Evolutionary conservation across 2,888 invertebrate genomes (phyloP).

Genomic region (Galerucella nymphaeae): DNA sequence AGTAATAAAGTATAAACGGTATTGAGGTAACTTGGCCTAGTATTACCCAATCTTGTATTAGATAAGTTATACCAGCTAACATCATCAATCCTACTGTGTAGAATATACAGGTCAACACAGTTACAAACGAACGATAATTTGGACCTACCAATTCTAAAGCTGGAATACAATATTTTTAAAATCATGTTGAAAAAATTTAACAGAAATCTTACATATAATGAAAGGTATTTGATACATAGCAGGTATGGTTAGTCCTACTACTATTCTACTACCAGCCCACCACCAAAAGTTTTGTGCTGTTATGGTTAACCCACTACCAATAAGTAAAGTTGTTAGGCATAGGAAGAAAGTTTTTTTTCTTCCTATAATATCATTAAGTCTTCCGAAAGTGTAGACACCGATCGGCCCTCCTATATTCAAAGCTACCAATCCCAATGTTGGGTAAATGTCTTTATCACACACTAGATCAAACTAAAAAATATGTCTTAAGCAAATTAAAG

Average conservation of each 20-base stretch:
- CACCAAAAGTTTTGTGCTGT: constrained; percentile 82
- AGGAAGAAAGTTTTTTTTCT: constrained; percentile 87
- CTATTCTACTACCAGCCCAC: constrained; percentile 82
- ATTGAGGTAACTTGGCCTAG: constrained; percentile 84
- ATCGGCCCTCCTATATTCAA: constrained; percentile 90
- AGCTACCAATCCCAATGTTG: constrained; percentile 86
- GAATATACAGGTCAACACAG: constrained; percentile 91
- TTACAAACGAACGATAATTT: constrained; percentile 90
- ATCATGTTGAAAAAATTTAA: neutral
- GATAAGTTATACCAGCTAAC: constrained; percentile 85
- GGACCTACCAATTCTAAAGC: constrained; percentile 92
- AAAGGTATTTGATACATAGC: constrained; percentile 95
- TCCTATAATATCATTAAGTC: constrained; percentile 88
- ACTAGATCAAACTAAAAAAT: constrained; percentile 85
- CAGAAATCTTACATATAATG: constrained; percentile 81
- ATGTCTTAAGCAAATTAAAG: neutral
- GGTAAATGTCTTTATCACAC: constrained; percentile 87
- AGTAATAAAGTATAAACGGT: constrained; percentile 85
- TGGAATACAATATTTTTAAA: constrained; percentile 63
- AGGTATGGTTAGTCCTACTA: constrained; percentile 92
- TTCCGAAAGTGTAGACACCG: constrained; percentile 89
- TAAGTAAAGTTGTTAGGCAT: constrained; percentile 83
- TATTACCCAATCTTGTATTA: constrained; percentile 85
- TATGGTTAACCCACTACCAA: constrained; percentile 84
- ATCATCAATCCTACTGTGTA: constrained; percentile 89